Conservation (phyloP, 2,113 vertebrate genomes). For the Neomonachus schauinslandi region DNA sequence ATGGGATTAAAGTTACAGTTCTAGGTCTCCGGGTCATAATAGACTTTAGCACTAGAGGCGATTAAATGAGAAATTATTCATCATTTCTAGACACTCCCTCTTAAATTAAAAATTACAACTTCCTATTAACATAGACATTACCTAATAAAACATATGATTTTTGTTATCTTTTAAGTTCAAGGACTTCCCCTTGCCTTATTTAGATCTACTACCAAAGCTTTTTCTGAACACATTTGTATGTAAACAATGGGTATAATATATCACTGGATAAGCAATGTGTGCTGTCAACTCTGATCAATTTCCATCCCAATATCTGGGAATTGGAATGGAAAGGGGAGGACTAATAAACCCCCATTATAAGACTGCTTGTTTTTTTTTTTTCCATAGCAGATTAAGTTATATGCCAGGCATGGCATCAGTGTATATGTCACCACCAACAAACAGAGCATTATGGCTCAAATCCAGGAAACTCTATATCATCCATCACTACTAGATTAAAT, state of each 20-base stretch:
- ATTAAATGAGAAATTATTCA: slow-evolving; percentile 7
- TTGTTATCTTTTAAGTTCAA: slow-evolving; percentile 31
- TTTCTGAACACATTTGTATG: slow-evolving; percentile 5
- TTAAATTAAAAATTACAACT: slow-evolving; percentile 19
- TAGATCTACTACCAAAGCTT: slow-evolving; percentile 1
- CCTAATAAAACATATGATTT: background rate
- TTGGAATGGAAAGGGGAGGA: background rate
- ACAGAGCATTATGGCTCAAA: slow-evolving; percentile 31
- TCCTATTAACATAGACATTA: background rate
- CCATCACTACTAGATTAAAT: slow-evolving; percentile 50
- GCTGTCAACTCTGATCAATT: slow-evolving; percentile 21
- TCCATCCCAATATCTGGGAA: slow-evolving; percentile 17
- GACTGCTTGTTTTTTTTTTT: background rate
- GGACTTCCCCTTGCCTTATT: background rate
- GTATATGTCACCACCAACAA: slow-evolving; percentile 45
- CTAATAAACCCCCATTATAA: slow-evolving; percentile 36
- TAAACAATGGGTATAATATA: slow-evolving; percentile 39
- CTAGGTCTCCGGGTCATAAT: background rate
- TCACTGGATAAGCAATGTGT: slow-evolving; percentile 19
- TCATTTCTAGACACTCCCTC: slow-evolving; percentile 3
- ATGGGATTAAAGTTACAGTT: background rate
- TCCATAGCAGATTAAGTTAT: slow-evolving; percentile 62
- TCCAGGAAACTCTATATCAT: slow-evolving; percentile 36
- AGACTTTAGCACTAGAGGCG: background rate
- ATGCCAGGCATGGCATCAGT: background rate